Conservation (phyloP, 2,113 vertebrate species). For the Echinops telfairi region DNA sequence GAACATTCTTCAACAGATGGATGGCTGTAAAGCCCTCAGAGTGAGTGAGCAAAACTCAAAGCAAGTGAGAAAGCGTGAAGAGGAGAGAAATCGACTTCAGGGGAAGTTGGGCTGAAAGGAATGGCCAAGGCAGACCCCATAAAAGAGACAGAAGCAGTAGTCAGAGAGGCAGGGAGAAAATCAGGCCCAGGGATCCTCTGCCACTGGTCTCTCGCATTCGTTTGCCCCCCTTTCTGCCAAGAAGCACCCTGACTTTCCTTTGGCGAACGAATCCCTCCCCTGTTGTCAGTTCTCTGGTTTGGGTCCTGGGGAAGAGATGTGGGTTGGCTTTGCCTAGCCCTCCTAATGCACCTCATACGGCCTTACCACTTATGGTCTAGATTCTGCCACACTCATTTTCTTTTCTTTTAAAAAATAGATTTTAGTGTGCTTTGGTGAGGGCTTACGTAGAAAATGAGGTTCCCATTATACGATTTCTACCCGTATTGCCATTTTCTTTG, state of each 20-base stretch:
- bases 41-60: neutral
- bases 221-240: neutral
- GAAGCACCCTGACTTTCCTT: neutral
- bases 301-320: neutral
- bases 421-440: no score
- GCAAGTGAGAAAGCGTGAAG: constrained; percentile 48
- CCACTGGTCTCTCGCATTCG: neutral
- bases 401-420: neutral
- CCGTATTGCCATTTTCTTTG: no score
- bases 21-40: neutral
- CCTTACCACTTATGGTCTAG: neutral
- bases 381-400: neutral
- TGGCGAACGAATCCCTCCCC: neutral
- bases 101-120: neutral
- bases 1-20: constrained; percentile 47
- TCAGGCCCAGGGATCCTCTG: neutral
- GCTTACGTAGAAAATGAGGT: no score
- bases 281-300: neutral
- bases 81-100: constrained; percentile 35
- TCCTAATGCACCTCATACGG: neutral
- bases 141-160: neutral
- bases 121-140: neutral
- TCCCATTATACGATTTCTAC: no score
- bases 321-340: neutral
- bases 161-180: neutral